A percentile compares a stretch with the other conserved stretches of the same genome.
These are phyloP conservation scores for Hydrocynus forskahlii DNA, from an alignment of 2,797 vertebrate species.

Conservation along the genomic window DNA sequence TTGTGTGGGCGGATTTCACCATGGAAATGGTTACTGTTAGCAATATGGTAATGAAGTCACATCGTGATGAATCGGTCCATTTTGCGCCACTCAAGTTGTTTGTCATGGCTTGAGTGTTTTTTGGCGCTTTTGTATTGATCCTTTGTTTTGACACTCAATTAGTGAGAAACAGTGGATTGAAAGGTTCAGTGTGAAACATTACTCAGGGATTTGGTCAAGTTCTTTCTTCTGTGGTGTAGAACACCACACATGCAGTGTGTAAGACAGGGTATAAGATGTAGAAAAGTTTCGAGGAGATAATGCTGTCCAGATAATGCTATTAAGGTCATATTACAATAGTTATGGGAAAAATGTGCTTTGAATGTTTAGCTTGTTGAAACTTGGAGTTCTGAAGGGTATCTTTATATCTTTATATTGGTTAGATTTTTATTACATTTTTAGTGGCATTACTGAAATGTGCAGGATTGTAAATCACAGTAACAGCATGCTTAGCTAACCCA, in stretches of 20 bases:
- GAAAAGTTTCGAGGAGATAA: background rate
- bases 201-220: slow-evolving; percentile 1
- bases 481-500: no score
- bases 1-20: slow-evolving; percentile 60
- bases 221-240: background rate
- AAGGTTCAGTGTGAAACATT: background rate
- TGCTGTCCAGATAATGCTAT: background rate
- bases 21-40: slow-evolving; percentile 59
- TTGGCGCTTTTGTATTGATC: slow-evolving; percentile 43
- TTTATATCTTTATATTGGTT: no score
- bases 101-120: slow-evolving; percentile 53
- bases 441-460: no score
- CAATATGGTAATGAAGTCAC: slow-evolving; percentile 47
- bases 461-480: no score
- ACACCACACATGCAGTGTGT: background rate
- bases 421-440: no score
- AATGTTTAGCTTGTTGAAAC: no score
- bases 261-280: background rate
- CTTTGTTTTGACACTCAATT: slow-evolving; percentile 40
- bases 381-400: no score
- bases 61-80: slow-evolving; percentile 65
- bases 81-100: slow-evolving; percentile 61
- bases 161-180: background rate
- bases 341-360: no score
- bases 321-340: no score